Base-by-base conservation (phyloP, 92 coral and sea anemone genomes). In the Epizoanthus illoricatus region DNA sequence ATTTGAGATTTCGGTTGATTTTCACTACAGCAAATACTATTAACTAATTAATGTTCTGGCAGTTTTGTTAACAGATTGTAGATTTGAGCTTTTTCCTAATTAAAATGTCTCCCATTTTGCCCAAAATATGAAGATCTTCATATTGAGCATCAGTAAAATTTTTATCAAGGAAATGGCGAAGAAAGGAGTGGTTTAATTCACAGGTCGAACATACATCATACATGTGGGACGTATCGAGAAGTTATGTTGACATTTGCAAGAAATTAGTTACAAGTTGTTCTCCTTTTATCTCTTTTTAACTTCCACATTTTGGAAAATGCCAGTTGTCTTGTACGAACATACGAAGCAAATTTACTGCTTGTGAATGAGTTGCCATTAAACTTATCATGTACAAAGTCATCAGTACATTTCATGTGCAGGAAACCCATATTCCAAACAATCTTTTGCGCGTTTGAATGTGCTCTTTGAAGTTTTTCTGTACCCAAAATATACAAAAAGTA, bases 41-140 rank as follows among this genome's bases (percentile, higher is more conserved):
- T 56, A 63, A 45, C 24, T 78, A 78, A 78, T 78, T 78, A 78
- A 61, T 42, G 59, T 43, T 62, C 65, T 62, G 82, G 71, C 82
- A 78, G 82, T 78, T 63, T 58, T 42, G 59, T 42, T 45, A 4
- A 57, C 59, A 43, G 49, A 78, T 43, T 36, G 21, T 21, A 61
- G 69, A 19, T 76, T 40, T 19, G 70, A 76, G 63, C 15, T 70
- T 42, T 23, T 9, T 12, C 82, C 82, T 78, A 78, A 78, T 78
- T 78, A 78, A 78, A 78, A 63, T 23, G 23, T 61, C 47, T 52
- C 56, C 56, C 5, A 18, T 76, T 65, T 76, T 60, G 28, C 65
- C 71, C 64, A 78, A 64, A 52, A 52, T 52, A 52, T 11, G 56
- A 52, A 16, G 16, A 16, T 52, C 56, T 52, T 52, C 56, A 9